Evolutionary conservation across 1,140 invertebrate genomes (phyloP).

Genomic region (Andricus grossulariae): DNA sequence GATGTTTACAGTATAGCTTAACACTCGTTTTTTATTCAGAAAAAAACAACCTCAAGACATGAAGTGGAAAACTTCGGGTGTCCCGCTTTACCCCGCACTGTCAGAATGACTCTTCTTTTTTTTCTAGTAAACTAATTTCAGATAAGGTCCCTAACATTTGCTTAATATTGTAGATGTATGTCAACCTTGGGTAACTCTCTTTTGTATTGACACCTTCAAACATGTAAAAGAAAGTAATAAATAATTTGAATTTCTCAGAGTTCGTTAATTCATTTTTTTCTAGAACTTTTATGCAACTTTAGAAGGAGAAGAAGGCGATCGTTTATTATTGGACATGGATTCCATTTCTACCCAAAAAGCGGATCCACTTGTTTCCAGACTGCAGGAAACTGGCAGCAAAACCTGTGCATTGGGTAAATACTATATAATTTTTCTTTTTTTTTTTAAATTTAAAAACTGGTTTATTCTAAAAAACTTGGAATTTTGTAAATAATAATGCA

Average conservation of each 20-base stretch:
- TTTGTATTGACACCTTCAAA: neutral
- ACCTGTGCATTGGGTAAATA: constrained; percentile 66
- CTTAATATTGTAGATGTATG: constrained; percentile 9
- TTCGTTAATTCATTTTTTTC: neutral
- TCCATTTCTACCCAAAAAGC: constrained; percentile 57
- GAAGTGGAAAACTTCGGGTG: too few relatives aligned
- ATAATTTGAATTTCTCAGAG: neutral
- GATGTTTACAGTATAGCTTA: too few relatives aligned
- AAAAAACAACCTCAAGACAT: too few relatives aligned
- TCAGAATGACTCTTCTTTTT: neutral
- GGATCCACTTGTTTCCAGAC: constrained; percentile 41
- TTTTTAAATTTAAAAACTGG: too few relatives aligned
- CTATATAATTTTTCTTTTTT: neutral
- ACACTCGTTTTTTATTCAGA: too few relatives aligned
- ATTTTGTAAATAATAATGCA: too few relatives aligned
- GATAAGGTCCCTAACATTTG: constrained; percentile 17
- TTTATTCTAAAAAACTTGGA: neutral
- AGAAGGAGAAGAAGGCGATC: constrained; percentile 65
- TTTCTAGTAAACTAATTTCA: neutral
- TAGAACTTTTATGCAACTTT: constrained; percentile 42
- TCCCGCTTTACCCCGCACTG: too few relatives aligned
- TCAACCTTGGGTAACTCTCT: constrained; percentile 35
- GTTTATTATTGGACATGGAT: constrained; percentile 68
- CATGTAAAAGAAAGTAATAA: neutral
- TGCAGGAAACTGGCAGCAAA: constrained; percentile 59